Evolutionary conservation across 2,888 invertebrate genomes (phyloP).

Genomic region (Rotaria macrura): DNA sequence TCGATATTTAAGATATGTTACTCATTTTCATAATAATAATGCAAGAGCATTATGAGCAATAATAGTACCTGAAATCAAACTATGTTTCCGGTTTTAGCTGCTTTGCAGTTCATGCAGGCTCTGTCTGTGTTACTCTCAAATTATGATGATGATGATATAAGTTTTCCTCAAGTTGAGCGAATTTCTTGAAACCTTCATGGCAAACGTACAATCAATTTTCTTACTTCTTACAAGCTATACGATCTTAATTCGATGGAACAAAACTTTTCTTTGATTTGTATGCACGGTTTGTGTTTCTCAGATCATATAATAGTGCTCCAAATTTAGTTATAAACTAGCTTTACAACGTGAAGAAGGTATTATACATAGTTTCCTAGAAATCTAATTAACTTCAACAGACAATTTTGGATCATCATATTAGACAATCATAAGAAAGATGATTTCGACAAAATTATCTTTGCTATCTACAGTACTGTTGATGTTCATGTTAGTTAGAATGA

Average conservation of each 20-base stretch:
- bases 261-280: too few relatives aligned
- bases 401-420: too few relatives aligned
- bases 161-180: not conserved
- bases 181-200: not conserved
- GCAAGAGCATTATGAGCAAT: not conserved
- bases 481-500: too few relatives aligned
- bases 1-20: constrained; percentile 69
- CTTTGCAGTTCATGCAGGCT: not conserved
- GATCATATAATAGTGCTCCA: too few relatives aligned
- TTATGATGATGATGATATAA: not conserved
- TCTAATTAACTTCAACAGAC: too few relatives aligned
- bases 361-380: too few relatives aligned
- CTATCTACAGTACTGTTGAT: too few relatives aligned
- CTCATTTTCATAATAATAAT: not conserved
- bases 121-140: not conserved
- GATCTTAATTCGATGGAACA: not conserved
- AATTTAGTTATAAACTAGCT: too few relatives aligned
- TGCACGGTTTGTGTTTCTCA: too few relatives aligned
- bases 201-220: not conserved
- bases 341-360: too few relatives aligned
- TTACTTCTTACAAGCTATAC: not conserved
- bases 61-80: not conserved
- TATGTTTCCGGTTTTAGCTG: not conserved
- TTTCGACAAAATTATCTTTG: too few relatives aligned
- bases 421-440: too few relatives aligned